Conservation (phyloP, 2,888 invertebrate genomes). For the Galerucella calmariensis region DNA sequence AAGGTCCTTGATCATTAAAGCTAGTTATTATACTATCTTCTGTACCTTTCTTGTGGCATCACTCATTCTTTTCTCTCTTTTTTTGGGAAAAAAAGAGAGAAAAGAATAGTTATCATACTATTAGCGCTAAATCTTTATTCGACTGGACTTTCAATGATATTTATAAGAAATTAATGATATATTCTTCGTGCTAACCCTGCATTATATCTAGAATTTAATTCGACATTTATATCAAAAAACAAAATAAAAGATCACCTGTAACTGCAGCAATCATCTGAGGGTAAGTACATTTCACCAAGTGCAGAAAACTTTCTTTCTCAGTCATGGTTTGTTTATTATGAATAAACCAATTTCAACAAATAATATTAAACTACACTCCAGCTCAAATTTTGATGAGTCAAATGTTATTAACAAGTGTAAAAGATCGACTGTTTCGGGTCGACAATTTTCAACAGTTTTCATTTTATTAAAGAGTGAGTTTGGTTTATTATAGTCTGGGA, state of each 20-base stretch:
- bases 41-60: too few relatives aligned
- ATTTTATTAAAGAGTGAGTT: neutral
- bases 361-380: neutral
- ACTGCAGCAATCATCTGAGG: conserved; percentile 51
- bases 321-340: conserved; percentile 7
- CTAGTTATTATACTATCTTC: too few relatives aligned
- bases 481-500: conserved; percentile 12
- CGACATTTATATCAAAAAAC: neutral
- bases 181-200: neutral
- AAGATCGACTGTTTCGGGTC: neutral
- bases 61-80: too few relatives aligned
- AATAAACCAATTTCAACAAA: neutral
- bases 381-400: neutral
- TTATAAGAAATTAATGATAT: too few relatives aligned
- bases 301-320: neutral
- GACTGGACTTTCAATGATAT: too few relatives aligned
- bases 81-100: too few relatives aligned
- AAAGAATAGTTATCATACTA: too few relatives aligned
- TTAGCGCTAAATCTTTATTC: too few relatives aligned
- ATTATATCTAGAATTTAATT: neutral
- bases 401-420: neutral
- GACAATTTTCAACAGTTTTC: neutral
- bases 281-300: conserved; percentile 48
- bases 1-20: too few relatives aligned
- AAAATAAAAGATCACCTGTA: conserved; percentile 45